These are phyloP conservation scores for Drosophila mercatorum DNA, from an alignment of 2,888 invertebrate genomes.

Conservation along the genomic window DNA sequence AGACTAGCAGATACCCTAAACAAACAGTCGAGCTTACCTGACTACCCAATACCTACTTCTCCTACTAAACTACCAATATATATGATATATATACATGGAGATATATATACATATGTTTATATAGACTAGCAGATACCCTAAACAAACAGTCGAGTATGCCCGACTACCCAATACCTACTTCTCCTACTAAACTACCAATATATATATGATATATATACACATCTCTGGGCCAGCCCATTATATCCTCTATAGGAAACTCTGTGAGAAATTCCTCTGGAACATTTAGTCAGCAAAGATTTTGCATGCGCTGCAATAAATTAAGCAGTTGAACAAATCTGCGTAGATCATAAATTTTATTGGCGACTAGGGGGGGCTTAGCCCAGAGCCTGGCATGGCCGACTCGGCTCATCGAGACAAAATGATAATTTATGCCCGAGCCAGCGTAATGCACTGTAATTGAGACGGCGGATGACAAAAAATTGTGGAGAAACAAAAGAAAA, in stretches of 20 bases:
- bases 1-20: too few relatives aligned
- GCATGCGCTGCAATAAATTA: constrained; percentile 43
- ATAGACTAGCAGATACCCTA: too few relatives aligned
- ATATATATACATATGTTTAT: too few relatives aligned
- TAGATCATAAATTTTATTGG: constrained; percentile 34
- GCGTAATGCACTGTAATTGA: constrained; percentile 73
- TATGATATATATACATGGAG: too few relatives aligned
- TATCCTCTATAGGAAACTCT: constrained; percentile 20
- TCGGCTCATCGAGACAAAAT: constrained; percentile 68
- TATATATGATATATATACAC: background rate
- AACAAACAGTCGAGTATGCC: too few relatives aligned
- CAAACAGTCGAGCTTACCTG: too few relatives aligned
- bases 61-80: too few relatives aligned
- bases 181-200: too few relatives aligned
- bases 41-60: too few relatives aligned
- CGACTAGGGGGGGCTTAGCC: constrained; percentile 10
- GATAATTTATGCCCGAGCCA: constrained; percentile 62
- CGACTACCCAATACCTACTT: too few relatives aligned
- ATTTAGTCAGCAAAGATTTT: constrained; percentile 41
- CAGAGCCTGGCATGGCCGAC: constrained; percentile 24
- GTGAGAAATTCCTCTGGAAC: constrained; percentile 15
- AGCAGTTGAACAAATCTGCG: constrained; percentile 17
- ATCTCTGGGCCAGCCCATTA: background rate
- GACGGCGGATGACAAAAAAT: constrained; percentile 39
- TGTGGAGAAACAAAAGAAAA: constrained; percentile 15